Percentiles rank a stretch among this genome's conserved stretches.
Evolutionary conservation across 2,888 invertebrate species (phyloP).

Genomic region (Leuctra nigra): DNA sequence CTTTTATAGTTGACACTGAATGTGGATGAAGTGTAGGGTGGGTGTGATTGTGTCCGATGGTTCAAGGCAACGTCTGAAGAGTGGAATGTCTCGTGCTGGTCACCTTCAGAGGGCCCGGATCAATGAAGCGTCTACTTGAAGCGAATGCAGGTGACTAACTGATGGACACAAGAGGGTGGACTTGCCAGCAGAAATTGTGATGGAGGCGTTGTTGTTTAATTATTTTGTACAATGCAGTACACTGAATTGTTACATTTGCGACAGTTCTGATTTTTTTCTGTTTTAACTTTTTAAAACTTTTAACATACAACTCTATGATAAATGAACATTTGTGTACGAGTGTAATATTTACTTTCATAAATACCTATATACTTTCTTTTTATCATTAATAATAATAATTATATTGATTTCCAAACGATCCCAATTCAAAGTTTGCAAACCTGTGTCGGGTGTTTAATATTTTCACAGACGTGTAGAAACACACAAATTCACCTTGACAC

Average conservation of each 20-base stretch:
- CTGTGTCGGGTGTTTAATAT: slow-evolving; percentile 18
- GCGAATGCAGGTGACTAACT: slow-evolving; percentile 19
- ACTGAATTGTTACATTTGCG: slow-evolving; percentile 29
- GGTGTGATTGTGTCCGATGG: slow-evolving; percentile 25
- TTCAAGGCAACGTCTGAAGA: slow-evolving; percentile 30
- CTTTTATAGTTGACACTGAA: slow-evolving; percentile 23
- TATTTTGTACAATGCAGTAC: slow-evolving; percentile 27
- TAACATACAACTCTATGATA: slow-evolving; percentile 30
- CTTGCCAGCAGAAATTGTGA: slow-evolving; percentile 23
- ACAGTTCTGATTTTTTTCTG: slow-evolving; percentile 25
- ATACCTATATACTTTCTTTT: slow-evolving; percentile 26
- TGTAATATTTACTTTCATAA: slow-evolving; percentile 24
- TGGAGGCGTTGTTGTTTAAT: slow-evolving; percentile 21
- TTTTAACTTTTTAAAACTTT: slow-evolving; percentile 26
- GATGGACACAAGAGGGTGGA: slow-evolving; percentile 22
- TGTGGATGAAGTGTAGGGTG: slow-evolving; percentile 20
- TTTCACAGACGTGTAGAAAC: slow-evolving; percentile 21
- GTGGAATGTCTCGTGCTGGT: slow-evolving; percentile 29
- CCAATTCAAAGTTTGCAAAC: slow-evolving; percentile 23
- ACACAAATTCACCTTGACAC: slow-evolving; percentile 15
- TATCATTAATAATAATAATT: too few species aligned
- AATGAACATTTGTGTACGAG: slow-evolving; percentile 28
- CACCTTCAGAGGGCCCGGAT: slow-evolving; percentile 7
- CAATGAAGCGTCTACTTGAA: slow-evolving; percentile 3
- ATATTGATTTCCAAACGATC: slow-evolving; percentile 24